Evolutionary conservation across 2,113 vertebrate genomes (phyloP), one percentile per base, ranked within the genome.

Genomic region (Perca flavescens): DNA sequence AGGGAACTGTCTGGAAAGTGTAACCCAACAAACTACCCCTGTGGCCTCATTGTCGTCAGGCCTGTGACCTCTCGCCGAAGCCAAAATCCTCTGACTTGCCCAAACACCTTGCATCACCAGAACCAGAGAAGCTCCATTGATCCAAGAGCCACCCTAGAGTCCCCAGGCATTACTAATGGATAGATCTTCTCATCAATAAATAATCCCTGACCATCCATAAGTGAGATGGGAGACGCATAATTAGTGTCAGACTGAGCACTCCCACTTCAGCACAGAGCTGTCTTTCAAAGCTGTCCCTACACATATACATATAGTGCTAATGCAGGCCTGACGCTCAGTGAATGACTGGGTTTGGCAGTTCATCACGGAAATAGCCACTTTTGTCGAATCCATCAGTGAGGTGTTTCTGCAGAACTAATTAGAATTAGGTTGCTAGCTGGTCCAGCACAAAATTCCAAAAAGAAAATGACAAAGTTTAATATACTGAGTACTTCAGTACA

Each of bases 111-210:
- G 0, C 80, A 40, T 72, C 64, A 63, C 66, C 80, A 62, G 28
- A 87, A 77, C 36, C 50, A 49, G 25, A 90, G 82, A 74, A 25
- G 53, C 50, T 73, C 17, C 49, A 85, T 77, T 78, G 82, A 91
- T 91, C 58, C 47, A 64, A 12, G 16, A 1, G 58, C 67, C 63
- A 36, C 13, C 84, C 50, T 52, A 1, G 11, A 66, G 50, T 60
- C 80, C 86, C 80, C 0, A 58, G 66, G 19, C 78, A 52, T 87
- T 13, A 77, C 77, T 86, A 88, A 93, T 70, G 85, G 86, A 91
- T 88, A 34, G 77, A 80, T 61, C 52, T 16, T 36, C 65, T 67
- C 74, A 92, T 91, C 74, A 91, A 93, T 92, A 49, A 91, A 87
- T 86, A 77, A 93, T 86, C 63, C 70, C 60, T 0, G 25, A 36